A percentile compares a stretch with the other conserved stretches of the same genome.
phyloP scores from a whole-genome alignment of 2,113 vertebrate genomes.

The Cacatua alba region DNA sequence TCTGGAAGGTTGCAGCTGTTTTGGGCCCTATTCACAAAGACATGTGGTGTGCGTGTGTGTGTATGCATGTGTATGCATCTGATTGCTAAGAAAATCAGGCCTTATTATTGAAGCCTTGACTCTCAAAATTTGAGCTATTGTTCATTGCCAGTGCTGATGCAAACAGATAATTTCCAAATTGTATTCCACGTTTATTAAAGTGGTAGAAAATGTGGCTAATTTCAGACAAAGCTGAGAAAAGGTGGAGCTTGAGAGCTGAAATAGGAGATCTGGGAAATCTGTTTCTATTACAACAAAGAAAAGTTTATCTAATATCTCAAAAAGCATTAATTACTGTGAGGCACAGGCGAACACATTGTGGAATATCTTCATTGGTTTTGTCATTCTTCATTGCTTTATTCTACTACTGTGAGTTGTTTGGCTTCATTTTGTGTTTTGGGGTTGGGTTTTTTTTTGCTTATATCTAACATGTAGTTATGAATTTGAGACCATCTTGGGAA shows the following conservation, averaged over 20 bases:
- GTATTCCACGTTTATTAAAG: slow-evolving; percentile 40
- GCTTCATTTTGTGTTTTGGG: background rate
- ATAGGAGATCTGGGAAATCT: slow-evolving; percentile 25
- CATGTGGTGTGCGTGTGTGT: slow-evolving; percentile 17
- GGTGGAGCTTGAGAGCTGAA: slow-evolving; percentile 31
- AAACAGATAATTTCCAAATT: slow-evolving; percentile 54
- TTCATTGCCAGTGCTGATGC: slow-evolving; percentile 8
- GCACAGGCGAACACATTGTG: background rate
- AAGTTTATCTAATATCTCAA: slow-evolving; percentile 68
- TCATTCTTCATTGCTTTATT: slow-evolving; percentile 52
- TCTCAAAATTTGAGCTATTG: slow-evolving; percentile 58
- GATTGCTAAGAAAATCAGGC: slow-evolving; percentile 70
- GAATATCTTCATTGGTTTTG: slow-evolving; percentile 50
- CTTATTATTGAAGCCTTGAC: slow-evolving; percentile 48
- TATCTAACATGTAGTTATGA: slow-evolving; percentile 36
- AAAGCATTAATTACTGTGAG: slow-evolving; percentile 63
- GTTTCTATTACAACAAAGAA: slow-evolving; percentile 34
- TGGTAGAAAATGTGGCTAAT: slow-evolving; percentile 64
- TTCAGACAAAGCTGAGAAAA: slow-evolving; percentile 44
- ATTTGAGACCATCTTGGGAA: slow-evolving; percentile 39
- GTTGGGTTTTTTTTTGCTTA: background rate
- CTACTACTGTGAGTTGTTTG: slow-evolving; percentile 44
- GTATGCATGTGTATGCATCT: slow-evolving; percentile 9
- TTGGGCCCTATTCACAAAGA: slow-evolving; percentile 63
- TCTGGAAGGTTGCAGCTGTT: slow-evolving; percentile 74